These are phyloP conservation scores for Empidonax traillii DNA, from an alignment of 2,113 vertebrate genomes.

Conservation along the genomic window DNA sequence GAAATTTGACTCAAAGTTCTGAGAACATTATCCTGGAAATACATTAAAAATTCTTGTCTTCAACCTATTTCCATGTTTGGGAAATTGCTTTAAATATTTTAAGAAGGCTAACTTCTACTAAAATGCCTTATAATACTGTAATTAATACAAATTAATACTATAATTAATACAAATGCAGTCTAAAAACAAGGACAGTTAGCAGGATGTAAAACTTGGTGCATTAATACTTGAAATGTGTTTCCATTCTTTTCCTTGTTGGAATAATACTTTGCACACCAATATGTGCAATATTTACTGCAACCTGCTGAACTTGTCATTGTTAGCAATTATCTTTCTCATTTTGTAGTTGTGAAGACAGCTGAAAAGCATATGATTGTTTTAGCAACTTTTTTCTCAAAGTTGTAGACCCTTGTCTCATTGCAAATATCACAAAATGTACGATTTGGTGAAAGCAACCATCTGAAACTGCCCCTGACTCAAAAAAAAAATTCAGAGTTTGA, in stretches of 20 bases:
- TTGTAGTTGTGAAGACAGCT: not conserved
- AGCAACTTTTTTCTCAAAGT: not conserved
- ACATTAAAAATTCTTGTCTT: not conserved
- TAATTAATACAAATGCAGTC: not conserved
- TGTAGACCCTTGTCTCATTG: not conserved
- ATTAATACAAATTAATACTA: not conserved
- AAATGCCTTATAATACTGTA: not conserved
- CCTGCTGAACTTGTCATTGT: not conserved
- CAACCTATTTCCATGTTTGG: not conserved
- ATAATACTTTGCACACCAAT: not conserved
- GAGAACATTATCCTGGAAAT: not conserved
- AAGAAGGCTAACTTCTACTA: not conserved
- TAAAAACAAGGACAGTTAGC: not conserved
- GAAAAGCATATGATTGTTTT: not conserved
- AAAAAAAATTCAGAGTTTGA: not conserved
- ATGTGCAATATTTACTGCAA: not conserved
- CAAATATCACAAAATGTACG: fast-evolving
- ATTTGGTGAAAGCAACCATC: not conserved
- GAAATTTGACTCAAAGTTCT: not conserved
- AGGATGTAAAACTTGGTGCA: not conserved
- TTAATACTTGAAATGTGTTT: not conserved
- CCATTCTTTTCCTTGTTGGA: not conserved
- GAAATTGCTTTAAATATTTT: not conserved
- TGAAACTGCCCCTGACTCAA: not conserved
- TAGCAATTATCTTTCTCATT: not conserved